Base-by-base conservation (phyloP, 2,888 invertebrate species). In the Azorinus chamasolen region DNA sequence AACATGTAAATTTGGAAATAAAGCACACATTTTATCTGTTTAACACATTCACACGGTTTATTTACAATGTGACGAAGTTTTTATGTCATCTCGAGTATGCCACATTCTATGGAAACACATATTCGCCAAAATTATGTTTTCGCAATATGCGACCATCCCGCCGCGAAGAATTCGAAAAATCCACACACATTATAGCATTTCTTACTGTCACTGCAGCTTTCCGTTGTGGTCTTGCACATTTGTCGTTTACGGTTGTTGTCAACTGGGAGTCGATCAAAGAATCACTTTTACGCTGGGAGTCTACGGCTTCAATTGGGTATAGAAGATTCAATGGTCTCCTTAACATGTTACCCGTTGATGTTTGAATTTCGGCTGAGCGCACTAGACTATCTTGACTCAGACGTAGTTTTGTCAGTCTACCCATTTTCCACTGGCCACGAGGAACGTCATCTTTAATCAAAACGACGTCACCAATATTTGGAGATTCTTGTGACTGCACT, bases 381-480 rank as follows among this genome's bases (percentile, higher is more conserved):
- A 46, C 22, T n/a, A 45, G 18, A 24, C 65, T 66, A 43, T 73
- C 72, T 12, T 48, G 22, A 43, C 72, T 65, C 25, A 32, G 14
- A 5, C 51, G 37, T 6, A 73, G 25, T 32, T 48, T 10, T 6
- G 14, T 14, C 4, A 73, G 32, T 55, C 46, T 45, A 20, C 65
- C 59, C 14, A 65, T 32, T 58, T 54, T 64, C 72, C 57, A 58
- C 16, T 20, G 24, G 24, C 62, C 55, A 27, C 63, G 25, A 10
- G 64, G 58, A n/a, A 48, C 18, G 32, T 65, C 43, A n/a, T 72
- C 72, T 24, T 72, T 72, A n/a, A 72, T 32, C 14, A 64, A 43
- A 10, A 72, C 72, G 22, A 65, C 57, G 27, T 58, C 64, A 57
- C 59, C 59, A 5, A 46, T 18, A 6, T 24, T 41, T 45, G 64